These are phyloP conservation scores for Eubucco bourcierii DNA, from an alignment of 2,113 vertebrate species.

Conservation along the genomic window DNA sequence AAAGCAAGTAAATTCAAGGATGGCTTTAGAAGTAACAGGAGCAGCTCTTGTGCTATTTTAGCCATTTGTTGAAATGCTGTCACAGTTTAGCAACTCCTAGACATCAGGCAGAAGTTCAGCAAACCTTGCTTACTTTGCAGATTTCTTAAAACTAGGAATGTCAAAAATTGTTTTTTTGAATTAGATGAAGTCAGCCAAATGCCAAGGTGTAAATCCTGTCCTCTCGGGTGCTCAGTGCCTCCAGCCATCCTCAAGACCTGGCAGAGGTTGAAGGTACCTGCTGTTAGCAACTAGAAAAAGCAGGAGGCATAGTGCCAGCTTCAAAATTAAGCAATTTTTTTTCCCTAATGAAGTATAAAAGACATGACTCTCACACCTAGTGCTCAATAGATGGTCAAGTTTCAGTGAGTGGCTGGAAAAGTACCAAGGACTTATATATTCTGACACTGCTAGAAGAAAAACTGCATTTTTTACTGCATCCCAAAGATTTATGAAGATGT, in stretches of 20 bases:
- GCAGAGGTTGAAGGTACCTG: not conserved
- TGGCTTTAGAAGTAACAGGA: not conserved
- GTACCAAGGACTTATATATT: not conserved
- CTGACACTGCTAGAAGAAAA: not conserved
- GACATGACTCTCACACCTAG: not conserved
- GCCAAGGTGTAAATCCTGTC: slow-evolving; percentile 43
- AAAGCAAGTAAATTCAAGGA: not conserved
- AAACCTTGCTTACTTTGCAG: not conserved
- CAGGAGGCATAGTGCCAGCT: slow-evolving; percentile 1
- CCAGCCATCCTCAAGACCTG: not conserved
- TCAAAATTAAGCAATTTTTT: slow-evolving; percentile 18
- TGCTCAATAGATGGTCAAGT: not conserved
- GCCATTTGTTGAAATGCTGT: not conserved
- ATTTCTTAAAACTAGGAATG: not conserved
- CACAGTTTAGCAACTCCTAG: not conserved
- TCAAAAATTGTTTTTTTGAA: not conserved
- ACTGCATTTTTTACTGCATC: not conserved
- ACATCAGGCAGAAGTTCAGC: not conserved
- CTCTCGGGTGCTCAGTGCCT: not conserved
- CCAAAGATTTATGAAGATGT: not conserved
- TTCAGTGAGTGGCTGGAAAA: not conserved
- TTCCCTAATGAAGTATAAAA: not conserved
- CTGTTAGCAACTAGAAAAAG: not conserved
- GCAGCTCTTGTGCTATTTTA: not conserved
- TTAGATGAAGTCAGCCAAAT: not conserved